Percentiles rank a stretch among this genome's conserved stretches.
phyloP scores from a whole-genome alignment of 2,113 vertebrate species.

The Anolis sagrei region DNA sequence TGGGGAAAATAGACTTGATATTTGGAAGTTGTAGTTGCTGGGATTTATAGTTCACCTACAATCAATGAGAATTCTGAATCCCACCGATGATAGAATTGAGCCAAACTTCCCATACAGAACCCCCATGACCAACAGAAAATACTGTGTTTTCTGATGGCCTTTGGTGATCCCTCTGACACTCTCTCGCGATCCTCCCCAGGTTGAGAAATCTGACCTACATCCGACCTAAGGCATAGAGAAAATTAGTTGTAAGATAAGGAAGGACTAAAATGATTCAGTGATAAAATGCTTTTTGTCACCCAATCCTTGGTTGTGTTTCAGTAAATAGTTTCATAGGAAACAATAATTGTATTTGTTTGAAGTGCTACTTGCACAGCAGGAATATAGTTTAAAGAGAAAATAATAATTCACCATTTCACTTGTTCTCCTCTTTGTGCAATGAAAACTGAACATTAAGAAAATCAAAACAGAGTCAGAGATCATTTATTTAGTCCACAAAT shows the following conservation, averaged over 20 bases:
- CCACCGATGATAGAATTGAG: too few species aligned
- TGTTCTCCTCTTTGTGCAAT: slow-evolving; percentile 24
- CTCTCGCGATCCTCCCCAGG: too few species aligned
- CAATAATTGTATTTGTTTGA: slow-evolving; percentile 41
- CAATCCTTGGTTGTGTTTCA: slow-evolving; percentile 18
- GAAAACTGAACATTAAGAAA: slow-evolving; percentile 8
- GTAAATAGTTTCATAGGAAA: slow-evolving; percentile 35
- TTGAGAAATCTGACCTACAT: neutral
- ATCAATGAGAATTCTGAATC: too few species aligned
- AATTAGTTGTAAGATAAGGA: slow-evolving; percentile 34
- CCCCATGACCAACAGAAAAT: too few species aligned
- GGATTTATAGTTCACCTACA: too few species aligned
- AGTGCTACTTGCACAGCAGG: slow-evolving; percentile 6
- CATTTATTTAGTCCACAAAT: slow-evolving; percentile 32
- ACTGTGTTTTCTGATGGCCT: too few species aligned
- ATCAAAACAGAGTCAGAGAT: too few species aligned
- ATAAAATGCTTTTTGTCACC: slow-evolving; percentile 27
- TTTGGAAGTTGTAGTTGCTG: too few species aligned
- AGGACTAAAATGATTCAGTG: slow-evolving; percentile 32
- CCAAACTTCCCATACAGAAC: too few species aligned
- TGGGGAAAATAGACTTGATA: too few species aligned
- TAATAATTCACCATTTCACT: slow-evolving; percentile 3
- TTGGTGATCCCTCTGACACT: too few species aligned
- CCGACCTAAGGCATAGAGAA: slow-evolving; percentile 24
- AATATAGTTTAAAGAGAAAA: slow-evolving; percentile 16